These are phyloP conservation scores for Danio tinwini DNA, from an alignment of 2,797 vertebrate genomes.

Conservation along the genomic window DNA sequence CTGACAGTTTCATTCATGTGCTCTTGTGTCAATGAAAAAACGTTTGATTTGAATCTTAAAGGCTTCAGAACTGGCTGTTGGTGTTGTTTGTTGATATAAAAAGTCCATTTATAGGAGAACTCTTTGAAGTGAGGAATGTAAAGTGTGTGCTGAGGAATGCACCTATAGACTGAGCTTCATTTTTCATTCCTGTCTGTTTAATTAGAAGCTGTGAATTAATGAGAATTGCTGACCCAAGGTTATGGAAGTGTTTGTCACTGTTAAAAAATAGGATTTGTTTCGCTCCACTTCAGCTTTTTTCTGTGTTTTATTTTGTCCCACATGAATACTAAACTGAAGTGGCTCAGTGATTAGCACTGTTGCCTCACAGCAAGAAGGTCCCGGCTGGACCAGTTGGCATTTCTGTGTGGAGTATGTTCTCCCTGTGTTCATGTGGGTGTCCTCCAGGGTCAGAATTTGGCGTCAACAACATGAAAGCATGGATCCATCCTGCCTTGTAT, in stretches of 20 bases:
- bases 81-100: slow-evolving; percentile 61
- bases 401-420: no score
- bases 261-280: slow-evolving; percentile 3
- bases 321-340: no score
- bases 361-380: no score
- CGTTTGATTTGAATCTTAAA: slow-evolving; percentile 70
- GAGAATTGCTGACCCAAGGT: neutral
- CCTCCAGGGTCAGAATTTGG: no score
- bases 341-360: no score
- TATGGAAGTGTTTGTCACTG: neutral
- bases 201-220: slow-evolving; percentile 13
- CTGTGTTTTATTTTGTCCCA: no score
- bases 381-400: no score
- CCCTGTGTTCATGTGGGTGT: no score
- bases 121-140: slow-evolving; percentile 69
- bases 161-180: slow-evolving; percentile 23
- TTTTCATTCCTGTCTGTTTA: slow-evolving; percentile 37
- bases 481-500: no score
- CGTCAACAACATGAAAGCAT: no score
- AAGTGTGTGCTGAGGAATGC: slow-evolving; percentile 42
- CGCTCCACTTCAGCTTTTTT: slow-evolving; percentile 28
- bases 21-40: slow-evolving; percentile 68
- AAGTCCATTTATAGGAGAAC: slow-evolving; percentile 55
- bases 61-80: slow-evolving; percentile 62
- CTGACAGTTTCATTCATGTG: slow-evolving; percentile 67